Percentiles rank a stretch among this genome's conserved stretches.
These are phyloP conservation scores for Mantis religiosa DNA, from an alignment of 2,888 invertebrate genomes.

Conservation along the genomic window DNA sequence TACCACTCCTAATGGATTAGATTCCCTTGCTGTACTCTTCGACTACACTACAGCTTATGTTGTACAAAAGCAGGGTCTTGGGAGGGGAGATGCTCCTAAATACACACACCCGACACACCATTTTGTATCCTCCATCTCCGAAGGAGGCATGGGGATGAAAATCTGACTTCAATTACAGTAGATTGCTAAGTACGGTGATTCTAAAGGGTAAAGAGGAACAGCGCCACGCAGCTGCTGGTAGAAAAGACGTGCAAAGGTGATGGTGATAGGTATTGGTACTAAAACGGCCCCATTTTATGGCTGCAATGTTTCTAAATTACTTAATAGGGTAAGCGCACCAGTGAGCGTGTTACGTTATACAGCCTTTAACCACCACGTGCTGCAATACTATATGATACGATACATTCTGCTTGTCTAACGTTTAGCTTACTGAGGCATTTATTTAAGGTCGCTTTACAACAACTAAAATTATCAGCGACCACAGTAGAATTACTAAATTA, in stretches of 20 bases:
- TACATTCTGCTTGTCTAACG: no score
- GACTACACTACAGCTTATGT: slow-evolving; percentile 4
- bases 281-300: slow-evolving; percentile 1
- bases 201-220: not conserved
- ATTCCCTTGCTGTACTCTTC: not conserved
- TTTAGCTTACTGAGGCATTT: no score
- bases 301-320: not conserved
- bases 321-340: not conserved
- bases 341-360: not conserved
- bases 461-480: no score
- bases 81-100: not conserved
- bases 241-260: not conserved
- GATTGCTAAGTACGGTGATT: slow-evolving; percentile 18
- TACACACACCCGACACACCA: slow-evolving; percentile 16
- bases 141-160: slow-evolving; percentile 5
- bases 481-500: no score
- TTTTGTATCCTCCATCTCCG: slow-evolving; percentile 11
- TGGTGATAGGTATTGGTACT: not conserved
- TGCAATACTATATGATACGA: no score
- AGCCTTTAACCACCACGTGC: no score
- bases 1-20: slow-evolving; percentile 15
- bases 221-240: not conserved
- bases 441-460: no score
- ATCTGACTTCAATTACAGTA: slow-evolving; percentile 27
- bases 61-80: slow-evolving; percentile 9